Base-by-base conservation (phyloP, 1,140 invertebrate genomes). In the Lasioglossum baleicum region DNA sequence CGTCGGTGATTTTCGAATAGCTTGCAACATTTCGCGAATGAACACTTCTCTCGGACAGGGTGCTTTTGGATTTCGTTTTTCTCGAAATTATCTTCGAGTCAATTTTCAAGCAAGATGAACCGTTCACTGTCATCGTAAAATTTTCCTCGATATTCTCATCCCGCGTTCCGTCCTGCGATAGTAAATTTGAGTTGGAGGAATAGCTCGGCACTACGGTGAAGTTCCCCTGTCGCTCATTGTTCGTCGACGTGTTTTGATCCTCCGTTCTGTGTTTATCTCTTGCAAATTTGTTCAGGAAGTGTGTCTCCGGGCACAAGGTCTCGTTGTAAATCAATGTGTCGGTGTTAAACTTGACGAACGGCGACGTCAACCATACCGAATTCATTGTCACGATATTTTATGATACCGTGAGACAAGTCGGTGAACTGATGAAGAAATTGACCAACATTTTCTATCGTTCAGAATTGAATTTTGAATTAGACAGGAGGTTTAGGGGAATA, bases 401-500 rank as follows among this genome's bases (percentile, higher is more conserved):
- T n/a, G 42, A 22, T 7, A 8, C 17, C 20, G 7, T 3, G 2
- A 11, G n/a, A 5, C 10, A 0, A 11, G 2, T 0, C 10, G 7
- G 20, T 0, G 56, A n/a, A 13, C 10, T 2, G 10, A 0, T 0
- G n/a, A 7, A 2, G 8, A 20, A 22, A 7, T 42, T 70, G 7
- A 15, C 5, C 0, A 26, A 13, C 13, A 58, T 71, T 63, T 60
- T 44, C 11, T 64, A 20, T 35, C 7, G 40, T 10, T 48, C 44
- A 0, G 35, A 44, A 56, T 22, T 65, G 44, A 40, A 73, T 66
- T 66, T 65, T 35, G 26, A n/a, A 26, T 5, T 10, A 5, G 44
- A 11, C 20, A 7, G 5, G 20, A 40, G 76, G 69, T 78, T 35
- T 78, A 22, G 71, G 13, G 4, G 15, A 48, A 78, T 65, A 64